phyloP scores from a whole-genome alignment of 1,140 invertebrate species.

The Zophobas morio region DNA sequence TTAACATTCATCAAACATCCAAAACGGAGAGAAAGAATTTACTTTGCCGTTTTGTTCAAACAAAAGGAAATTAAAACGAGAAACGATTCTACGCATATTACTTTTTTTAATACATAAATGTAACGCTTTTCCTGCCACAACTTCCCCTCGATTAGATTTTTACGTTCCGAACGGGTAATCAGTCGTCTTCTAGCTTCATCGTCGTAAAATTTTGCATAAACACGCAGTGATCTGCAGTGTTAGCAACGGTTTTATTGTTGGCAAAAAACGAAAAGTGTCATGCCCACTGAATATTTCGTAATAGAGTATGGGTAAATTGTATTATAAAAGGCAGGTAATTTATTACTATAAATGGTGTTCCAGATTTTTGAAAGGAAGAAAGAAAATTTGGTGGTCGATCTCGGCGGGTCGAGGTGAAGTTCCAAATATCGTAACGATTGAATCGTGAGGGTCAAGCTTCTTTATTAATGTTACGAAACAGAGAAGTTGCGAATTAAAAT shows the following conservation, averaged over 20 bases:
- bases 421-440: too few species aligned
- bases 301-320: background rate
- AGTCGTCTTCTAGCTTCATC: background rate
- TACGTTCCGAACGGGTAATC: background rate
- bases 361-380: too few species aligned
- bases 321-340: too few species aligned
- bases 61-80: background rate
- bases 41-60: background rate
- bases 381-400: too few species aligned
- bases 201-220: background rate
- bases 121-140: background rate
- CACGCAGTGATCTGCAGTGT: background rate
- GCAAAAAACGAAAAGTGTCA: background rate
- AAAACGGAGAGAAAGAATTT: background rate
- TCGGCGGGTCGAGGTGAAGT: too few species aligned
- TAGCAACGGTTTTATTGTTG: conserved; percentile 2
- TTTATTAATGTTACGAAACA: too few species aligned
- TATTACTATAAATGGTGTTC: too few species aligned
- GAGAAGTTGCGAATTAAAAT: too few species aligned
- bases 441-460: too few species aligned
- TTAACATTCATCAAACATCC: background rate
- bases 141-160: conserved; percentile 10
- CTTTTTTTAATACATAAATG: conserved; percentile 8
- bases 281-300: conserved; percentile 7
- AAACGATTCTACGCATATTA: conserved; percentile 5